phyloP scores from a whole-genome alignment of 2,888 invertebrate genomes.

The Eupithecia abbreviata region DNA sequence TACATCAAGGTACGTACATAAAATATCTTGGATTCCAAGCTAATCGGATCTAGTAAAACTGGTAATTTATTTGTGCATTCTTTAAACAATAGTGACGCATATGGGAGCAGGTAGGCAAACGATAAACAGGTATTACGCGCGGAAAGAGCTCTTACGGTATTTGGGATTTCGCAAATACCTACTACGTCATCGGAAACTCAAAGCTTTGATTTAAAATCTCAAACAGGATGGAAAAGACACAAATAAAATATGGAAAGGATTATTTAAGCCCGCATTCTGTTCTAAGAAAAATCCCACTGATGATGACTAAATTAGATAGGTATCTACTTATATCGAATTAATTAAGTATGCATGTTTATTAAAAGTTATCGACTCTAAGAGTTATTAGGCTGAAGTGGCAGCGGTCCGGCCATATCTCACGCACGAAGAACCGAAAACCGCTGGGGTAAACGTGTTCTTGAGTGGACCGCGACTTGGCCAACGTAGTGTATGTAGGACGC shows the following conservation, averaged over 20 bases:
- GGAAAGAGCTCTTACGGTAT: not conserved
- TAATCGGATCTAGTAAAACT: not conserved
- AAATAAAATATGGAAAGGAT: not conserved
- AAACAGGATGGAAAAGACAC: not conserved
- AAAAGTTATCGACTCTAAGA: too few species aligned
- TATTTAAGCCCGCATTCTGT: not conserved
- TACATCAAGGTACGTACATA: too few species aligned
- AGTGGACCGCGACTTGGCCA: too few species aligned
- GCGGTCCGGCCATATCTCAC: too few species aligned
- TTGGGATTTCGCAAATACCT: not conserved
- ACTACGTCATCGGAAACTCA: constrained; percentile 4
- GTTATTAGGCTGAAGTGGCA: too few species aligned
- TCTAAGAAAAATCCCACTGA: not conserved
- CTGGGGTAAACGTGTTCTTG: too few species aligned
- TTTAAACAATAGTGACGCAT: not conserved
- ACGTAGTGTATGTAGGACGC: too few species aligned
- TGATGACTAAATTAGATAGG: not conserved
- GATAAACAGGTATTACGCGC: not conserved
- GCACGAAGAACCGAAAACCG: too few species aligned
- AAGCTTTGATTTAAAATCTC: not conserved
- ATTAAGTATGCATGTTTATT: too few species aligned
- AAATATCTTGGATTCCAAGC: not conserved
- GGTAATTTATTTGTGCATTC: not conserved
- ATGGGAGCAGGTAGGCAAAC: not conserved
- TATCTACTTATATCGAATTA: too few species aligned